These are phyloP conservation scores for Ophion costatus DNA, from an alignment of 2,888 invertebrate species.

Conservation along the genomic window DNA sequence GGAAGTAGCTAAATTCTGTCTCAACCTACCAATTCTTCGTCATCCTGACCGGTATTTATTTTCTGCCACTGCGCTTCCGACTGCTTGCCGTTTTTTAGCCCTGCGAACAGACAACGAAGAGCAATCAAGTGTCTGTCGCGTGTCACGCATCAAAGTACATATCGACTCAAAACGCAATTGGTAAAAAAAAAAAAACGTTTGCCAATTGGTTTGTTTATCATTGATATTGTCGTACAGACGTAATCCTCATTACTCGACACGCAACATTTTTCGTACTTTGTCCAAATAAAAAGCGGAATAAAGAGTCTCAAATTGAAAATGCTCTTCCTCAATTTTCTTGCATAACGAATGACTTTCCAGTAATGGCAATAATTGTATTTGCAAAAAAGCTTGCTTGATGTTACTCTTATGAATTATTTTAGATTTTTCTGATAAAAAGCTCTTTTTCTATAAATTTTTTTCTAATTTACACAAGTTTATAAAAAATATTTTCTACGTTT, in stretches of 20 bases:
- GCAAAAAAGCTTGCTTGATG: not conserved
- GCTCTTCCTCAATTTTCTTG: not conserved
- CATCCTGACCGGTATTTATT: slow-evolving; percentile 85
- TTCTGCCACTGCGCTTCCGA: slow-evolving; percentile 77
- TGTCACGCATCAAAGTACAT: not conserved
- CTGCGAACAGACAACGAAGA: slow-evolving; percentile 63
- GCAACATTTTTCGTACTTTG: not conserved
- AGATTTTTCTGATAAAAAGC: not conserved
- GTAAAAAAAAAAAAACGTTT: slow-evolving; percentile 23
- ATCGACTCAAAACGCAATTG: not conserved
- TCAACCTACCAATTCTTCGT: slow-evolving; percentile 85
- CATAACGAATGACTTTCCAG: not conserved
- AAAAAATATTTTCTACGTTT: no score
- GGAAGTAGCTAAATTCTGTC: slow-evolving; percentile 9
- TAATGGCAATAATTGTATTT: not conserved
- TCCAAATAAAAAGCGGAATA: no score
- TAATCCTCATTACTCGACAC: not conserved
- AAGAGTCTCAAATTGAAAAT: no score
- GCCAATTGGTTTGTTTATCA: not conserved
- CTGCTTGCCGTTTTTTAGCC: slow-evolving; percentile 77
- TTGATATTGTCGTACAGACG: not conserved
- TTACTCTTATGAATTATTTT: not conserved
- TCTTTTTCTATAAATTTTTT: no score
- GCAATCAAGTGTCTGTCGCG: not conserved
- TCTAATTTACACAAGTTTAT: no score